Conservation (phyloP, 2,113 vertebrate species). For the Hystrix brachyura region DNA sequence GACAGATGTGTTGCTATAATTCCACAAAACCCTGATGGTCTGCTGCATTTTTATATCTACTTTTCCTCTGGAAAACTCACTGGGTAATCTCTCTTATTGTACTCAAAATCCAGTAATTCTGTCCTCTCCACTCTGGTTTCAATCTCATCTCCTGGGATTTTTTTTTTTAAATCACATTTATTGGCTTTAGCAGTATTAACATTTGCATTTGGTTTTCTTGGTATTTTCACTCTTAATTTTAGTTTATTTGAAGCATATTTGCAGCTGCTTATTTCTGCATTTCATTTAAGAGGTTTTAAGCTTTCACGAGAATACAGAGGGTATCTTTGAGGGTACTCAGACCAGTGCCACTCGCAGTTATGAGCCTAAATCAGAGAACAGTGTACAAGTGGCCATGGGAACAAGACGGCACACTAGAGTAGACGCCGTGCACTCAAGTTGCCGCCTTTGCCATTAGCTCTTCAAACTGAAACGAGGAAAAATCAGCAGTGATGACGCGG, state of each 20-base stretch:
- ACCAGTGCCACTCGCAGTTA: slow-evolving; percentile 76
- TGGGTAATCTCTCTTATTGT: background rate
- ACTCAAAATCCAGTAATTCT: background rate
- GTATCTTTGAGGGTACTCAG: slow-evolving; percentile 81
- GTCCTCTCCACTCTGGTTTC: background rate
- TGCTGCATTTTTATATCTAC: background rate
- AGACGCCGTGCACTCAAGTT: slow-evolving; percentile 73
- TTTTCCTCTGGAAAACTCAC: background rate
- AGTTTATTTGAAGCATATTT: background rate
- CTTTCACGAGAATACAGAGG: slow-evolving; percentile 74
- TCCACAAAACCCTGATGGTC: accelerated
- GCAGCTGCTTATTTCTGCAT: background rate
- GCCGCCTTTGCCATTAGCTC: slow-evolving; percentile 78
- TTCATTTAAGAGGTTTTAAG: background rate
- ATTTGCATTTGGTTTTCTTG: background rate
- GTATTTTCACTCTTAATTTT: background rate
- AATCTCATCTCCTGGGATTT: background rate
- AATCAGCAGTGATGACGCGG: slow-evolving; percentile 80
- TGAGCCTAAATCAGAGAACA: slow-evolving; percentile 80
- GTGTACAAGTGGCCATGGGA: slow-evolving; percentile 74
- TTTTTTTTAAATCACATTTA: background rate
- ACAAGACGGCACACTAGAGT: slow-evolving; percentile 77
- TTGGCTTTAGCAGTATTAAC: background rate
- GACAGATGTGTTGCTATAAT: background rate
- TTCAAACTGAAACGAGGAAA: slow-evolving; percentile 80